Evolutionary conservation across 2,797 vertebrate genomes (phyloP), one percentile per base, ranked within the genome.

Genomic region (Macroramphosus scolopax): DNA sequence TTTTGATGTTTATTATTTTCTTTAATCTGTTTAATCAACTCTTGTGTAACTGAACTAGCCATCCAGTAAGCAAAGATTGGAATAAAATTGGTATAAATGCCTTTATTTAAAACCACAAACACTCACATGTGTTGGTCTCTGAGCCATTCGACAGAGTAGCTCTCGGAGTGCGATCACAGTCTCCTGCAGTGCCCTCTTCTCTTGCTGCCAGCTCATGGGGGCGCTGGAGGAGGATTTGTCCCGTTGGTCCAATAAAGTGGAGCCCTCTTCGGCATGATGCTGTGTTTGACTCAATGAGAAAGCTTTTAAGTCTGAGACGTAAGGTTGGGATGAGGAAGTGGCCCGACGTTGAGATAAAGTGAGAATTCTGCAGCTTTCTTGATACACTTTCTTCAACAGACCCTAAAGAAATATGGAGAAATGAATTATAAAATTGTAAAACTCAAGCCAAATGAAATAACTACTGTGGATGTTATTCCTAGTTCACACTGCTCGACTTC

Each of bases 281-380:
- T 56, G 66, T 1, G 25, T 75, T 36, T 68, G 78, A 63, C 31
- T 88, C 15, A 59, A 2, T 6, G 84, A 64, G 11, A 63, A 39
- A 3, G 25, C 12, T 48, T 73, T 80, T 4, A 72, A 13, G 4
- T 77, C 76, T 1, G 56, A 44, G 31, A 48, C 26, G n/a, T 53
- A 54, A 16, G 38, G 50, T 0, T 74, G 75, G 22, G 32, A 31
- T 1, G 75, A 70, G 33, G 45, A 49, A 2, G 72, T 15, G 48
- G 47, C 30, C 0, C 73, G 82, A 29, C 70, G 78, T 40, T 95
- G 92, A 6, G 95, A 97, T 73, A 98, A 75, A 37, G 92, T 89
- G 54, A 98, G 33, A 28, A 98, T 92, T 61, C 91, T 89, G 72
- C 78, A 84, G 83, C 94, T 95, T 77, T 99, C 96, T 20, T 95